These are phyloP conservation scores for Formica selysi DNA, from an alignment of 1,140 invertebrate genomes.

Conservation along the genomic window DNA sequence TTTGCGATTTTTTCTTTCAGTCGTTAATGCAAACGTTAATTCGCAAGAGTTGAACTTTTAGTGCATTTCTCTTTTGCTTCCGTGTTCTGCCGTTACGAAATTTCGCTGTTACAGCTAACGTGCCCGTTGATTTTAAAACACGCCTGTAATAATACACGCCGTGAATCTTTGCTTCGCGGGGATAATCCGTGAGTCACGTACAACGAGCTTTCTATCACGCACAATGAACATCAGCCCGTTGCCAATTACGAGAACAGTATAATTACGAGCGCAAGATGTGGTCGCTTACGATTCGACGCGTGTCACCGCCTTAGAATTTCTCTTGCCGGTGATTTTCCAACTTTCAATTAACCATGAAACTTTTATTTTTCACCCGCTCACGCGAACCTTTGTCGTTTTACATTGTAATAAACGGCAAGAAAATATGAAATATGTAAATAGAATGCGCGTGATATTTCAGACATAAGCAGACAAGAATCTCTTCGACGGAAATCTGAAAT, in stretches of 20 bases:
- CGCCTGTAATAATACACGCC: not conserved
- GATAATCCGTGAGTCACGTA: not conserved
- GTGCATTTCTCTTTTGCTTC: not conserved
- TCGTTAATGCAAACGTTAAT: not conserved
- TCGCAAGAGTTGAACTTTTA: conserved; percentile 5
- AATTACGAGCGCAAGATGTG: conserved; percentile 25
- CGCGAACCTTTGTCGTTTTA: not conserved
- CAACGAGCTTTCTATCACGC: conserved; percentile 14
- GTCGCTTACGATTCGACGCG: conserved; percentile 3
- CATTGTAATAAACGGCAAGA: conserved; percentile 1
- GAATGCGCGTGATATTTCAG: not conserved
- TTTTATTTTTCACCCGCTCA: not conserved
- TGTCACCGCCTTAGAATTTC: conserved; percentile 14
- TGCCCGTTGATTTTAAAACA: conserved; percentile 7
- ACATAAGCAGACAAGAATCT: not conserved
- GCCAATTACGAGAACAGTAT: conserved; percentile 1
- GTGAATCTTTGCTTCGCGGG: not conserved
- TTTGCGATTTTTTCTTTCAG: not conserved
- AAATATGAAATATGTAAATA: not conserved
- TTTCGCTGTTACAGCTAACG: not conserved
- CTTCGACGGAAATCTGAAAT: not conserved
- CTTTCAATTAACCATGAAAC: conserved; percentile 37
- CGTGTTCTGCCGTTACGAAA: not conserved
- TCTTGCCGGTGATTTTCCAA: conserved; percentile 18
- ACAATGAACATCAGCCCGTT: conserved; percentile 6